A percentile compares a stretch with the other conserved stretches of the same genome.
phyloP scores from a whole-genome alignment of 2,888 invertebrate genomes.

The Leptura quadrifasciata region DNA sequence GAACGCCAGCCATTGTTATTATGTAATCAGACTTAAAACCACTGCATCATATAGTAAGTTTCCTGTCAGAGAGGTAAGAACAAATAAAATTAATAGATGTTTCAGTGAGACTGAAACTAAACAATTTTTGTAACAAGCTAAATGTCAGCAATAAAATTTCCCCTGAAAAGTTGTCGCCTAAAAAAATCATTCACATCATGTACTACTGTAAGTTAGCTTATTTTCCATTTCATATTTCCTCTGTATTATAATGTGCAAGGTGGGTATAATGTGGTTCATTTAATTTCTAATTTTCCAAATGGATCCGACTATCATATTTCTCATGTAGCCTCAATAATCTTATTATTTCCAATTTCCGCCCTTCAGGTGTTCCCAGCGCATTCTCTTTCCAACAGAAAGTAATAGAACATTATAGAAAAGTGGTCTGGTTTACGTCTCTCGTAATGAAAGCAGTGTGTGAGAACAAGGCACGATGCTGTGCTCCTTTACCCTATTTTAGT shows the following conservation, averaged over 20 bases:
- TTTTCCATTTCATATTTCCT: too few relatives aligned
- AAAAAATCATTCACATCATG: too few relatives aligned
- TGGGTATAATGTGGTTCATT: not conserved
- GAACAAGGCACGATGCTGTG: constrained; percentile 19
- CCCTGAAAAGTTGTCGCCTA: too few relatives aligned
- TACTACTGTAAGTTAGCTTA: too few relatives aligned
- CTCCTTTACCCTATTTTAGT: not conserved
- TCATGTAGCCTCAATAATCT: not conserved
- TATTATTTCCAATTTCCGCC: constrained; percentile 18
- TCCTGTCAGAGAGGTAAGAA: too few relatives aligned
- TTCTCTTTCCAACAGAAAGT: not conserved
- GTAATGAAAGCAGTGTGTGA: constrained; percentile 4
- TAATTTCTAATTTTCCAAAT: not conserved
- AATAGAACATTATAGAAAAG: constrained; percentile 26
- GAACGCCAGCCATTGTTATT: too few relatives aligned
- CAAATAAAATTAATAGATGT: too few relatives aligned
- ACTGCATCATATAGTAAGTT: too few relatives aligned
- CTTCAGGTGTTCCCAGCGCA: not conserved
- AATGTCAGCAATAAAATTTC: too few relatives aligned
- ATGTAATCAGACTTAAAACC: too few relatives aligned
- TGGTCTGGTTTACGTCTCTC: constrained; percentile 1
- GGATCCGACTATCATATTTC: not conserved
- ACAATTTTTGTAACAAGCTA: too few relatives aligned
- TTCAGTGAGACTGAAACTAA: too few relatives aligned
- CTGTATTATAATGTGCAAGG: not conserved